Evolutionary conservation across 2,113 vertebrate species (phyloP).

Genomic region (Lates calcarifer): DNA sequence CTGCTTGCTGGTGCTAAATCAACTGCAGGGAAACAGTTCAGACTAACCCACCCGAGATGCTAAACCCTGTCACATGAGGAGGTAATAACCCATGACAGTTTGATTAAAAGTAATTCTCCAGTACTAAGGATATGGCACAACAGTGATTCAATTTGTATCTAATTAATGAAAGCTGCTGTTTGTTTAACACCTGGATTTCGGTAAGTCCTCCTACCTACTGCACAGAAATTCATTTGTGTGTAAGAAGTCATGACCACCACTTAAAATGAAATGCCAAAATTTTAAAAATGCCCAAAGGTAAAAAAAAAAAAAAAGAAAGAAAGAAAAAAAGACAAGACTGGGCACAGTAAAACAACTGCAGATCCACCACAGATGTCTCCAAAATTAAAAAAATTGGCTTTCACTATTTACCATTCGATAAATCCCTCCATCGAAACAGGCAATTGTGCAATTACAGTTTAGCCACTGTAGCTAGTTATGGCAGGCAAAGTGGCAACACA

Average conservation of each 20-base stretch:
- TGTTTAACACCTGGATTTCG: constrained; percentile 42
- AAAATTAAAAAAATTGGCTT: not conserved
- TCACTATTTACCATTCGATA: not conserved
- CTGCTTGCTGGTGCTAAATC: constrained; percentile 9
- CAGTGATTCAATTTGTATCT: constrained; percentile 58
- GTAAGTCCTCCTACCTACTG: not conserved
- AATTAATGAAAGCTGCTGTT: constrained; percentile 62
- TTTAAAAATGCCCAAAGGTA: not conserved
- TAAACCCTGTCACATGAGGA: constrained; percentile 36
- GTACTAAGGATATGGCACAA: constrained; percentile 26
- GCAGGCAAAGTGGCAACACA: not conserved
- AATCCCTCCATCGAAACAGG: not conserved
- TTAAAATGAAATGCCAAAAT: not conserved
- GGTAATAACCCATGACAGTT: constrained; percentile 66
- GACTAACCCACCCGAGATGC: constrained; percentile 31
- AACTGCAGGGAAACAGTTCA: constrained; percentile 14
- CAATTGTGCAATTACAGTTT: not conserved
- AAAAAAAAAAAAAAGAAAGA: no score
- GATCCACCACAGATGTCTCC: not conserved
- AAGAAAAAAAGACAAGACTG: not conserved
- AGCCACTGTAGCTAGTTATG: not conserved
- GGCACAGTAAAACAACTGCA: not conserved
- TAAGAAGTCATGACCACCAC: not conserved
- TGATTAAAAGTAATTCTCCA: constrained; percentile 68
- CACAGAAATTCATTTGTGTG: not conserved